A percentile compares a stretch with the other conserved stretches of the same genome.
Evolutionary conservation across 92 coral and sea anemone genomes (phyloP).

Genomic region (Heteractis magnifica): DNA sequence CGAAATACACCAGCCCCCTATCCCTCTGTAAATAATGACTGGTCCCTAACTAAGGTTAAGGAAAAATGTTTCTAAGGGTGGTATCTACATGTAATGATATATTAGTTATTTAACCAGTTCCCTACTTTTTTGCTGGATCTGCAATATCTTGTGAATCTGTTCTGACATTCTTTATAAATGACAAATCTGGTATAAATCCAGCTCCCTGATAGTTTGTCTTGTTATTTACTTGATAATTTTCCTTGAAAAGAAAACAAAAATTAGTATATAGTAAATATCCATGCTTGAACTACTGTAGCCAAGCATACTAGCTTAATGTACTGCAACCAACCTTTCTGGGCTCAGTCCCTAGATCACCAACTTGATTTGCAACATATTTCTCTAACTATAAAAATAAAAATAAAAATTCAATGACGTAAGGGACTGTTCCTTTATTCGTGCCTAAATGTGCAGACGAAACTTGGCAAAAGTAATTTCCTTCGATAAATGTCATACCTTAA

Average conservation of each 20-base stretch:
- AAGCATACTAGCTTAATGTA: too few relatives aligned
- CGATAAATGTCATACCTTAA: slow-evolving; percentile 53
- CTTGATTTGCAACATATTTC: background rate
- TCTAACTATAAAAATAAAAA: slow-evolving; percentile 4
- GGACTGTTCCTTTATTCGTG: background rate
- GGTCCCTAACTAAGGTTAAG: too few relatives aligned
- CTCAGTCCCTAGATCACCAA: background rate
- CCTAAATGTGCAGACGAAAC: too few relatives aligned
- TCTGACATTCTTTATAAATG: slow-evolving; percentile 51
- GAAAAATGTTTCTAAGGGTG: too few relatives aligned
- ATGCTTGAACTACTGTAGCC: background rate
- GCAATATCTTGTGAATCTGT: slow-evolving; percentile 2
- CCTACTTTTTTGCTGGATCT: background rate
- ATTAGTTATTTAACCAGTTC: background rate
- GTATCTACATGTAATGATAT: too few relatives aligned
- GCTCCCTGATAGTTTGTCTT: slow-evolving; percentile 37
- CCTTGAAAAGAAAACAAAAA: background rate
- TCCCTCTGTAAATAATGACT: too few relatives aligned
- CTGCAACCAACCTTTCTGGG: background rate
- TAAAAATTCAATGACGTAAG: background rate
- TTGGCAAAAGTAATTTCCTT: too few relatives aligned
- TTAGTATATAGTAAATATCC: background rate
- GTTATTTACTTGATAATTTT: background rate
- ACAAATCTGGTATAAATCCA: slow-evolving; percentile 41
- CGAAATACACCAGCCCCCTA: too few relatives aligned